Evolutionary conservation across 1,140 invertebrate species (phyloP).

Genomic region (Batillaria attramentaria): DNA sequence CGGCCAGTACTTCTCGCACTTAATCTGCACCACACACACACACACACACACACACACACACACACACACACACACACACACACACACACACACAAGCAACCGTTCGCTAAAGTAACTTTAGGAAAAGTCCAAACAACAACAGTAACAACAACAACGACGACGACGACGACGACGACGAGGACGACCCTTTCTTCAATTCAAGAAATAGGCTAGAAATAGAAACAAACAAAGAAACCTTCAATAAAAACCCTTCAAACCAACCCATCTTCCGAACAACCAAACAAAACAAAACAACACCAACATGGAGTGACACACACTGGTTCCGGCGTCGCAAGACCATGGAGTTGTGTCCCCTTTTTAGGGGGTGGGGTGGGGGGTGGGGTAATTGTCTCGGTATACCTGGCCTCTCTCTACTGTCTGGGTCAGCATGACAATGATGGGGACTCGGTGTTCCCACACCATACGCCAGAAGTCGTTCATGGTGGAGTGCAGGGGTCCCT

Average conservation of each 20-base stretch:
- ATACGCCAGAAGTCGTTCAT: slow-evolving; percentile 97
- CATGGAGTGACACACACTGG: no score
- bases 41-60: background rate
- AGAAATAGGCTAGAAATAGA: no score
- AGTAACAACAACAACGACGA: no score
- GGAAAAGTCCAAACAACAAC: no score
- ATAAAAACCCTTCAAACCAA: background rate
- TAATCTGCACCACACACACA: slow-evolving; percentile 69
- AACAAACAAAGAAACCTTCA: no score
- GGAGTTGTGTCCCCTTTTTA: background rate
- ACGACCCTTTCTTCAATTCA: no score
- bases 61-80: background rate
- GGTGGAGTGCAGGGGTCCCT: slow-evolving; percentile 96
- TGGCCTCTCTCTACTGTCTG: slow-evolving; percentile 91
- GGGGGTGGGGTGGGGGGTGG: no score
- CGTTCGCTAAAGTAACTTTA: no score
- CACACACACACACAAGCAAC: slow-evolving; percentile 3
- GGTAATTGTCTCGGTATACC: no score
- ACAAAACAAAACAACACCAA: background rate
- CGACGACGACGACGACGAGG: no score
- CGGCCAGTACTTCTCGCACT: slow-evolving; percentile 78
- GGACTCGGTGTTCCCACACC: slow-evolving; percentile 89
- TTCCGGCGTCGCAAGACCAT: background rate
- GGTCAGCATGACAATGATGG: slow-evolving; percentile 80
- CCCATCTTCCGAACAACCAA: background rate